Base-by-base conservation (phyloP, 1,140 invertebrate genomes). In the Camponotus floridanus region DNA sequence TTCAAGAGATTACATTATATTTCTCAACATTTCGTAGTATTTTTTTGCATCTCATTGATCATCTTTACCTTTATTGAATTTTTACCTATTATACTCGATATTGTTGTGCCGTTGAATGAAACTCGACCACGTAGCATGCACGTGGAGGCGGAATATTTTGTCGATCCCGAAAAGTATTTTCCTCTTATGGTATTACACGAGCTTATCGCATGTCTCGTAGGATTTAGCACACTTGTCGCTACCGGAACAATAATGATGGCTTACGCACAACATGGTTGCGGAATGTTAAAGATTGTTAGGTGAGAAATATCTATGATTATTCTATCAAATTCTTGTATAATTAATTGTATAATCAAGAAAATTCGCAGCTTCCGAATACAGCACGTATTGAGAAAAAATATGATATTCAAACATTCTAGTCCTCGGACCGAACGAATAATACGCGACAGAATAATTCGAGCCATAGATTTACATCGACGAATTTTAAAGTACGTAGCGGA, bases 351-450 rank as follows among this genome's bases (percentile, higher is more conserved):
- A 42, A 64, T 33, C 11, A 31, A 71, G 26, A 51, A 51, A 33
- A 9, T 79, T 79, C 4, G 8, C n/a, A 76, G 73, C n/a, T 76
- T 61, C 8, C 73, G 57, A 2, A 61, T 76, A 61, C 36, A 76
- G 31, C 55, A 42, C 9, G 15, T 11, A 7, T 42, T 76, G 7
- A 33, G n/a, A 9, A 36, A 65, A 6, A 79, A 21, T 4, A 45
- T 11, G 42, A 33, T 21, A 2, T 48, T 79, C 9, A 42, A 48
- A 67, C 8, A 51, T 31, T 67, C 18, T 18, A 21, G 0, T n/a
- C 8, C n/a, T 48, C 62, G 21, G 9, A 21, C 8, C n/a, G 59
- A 64, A 51, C 21, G 33, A 36, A 79, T 48, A 36, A 67, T 79
- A n/a, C 26, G 42, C 61, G 8, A 21, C n/a, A 67, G 45, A 51